A percentile compares a stretch with the other conserved stretches of the same genome.
Conservation (phyloP, 1,140 invertebrate species). For the Sinella curviseta region DNA sequence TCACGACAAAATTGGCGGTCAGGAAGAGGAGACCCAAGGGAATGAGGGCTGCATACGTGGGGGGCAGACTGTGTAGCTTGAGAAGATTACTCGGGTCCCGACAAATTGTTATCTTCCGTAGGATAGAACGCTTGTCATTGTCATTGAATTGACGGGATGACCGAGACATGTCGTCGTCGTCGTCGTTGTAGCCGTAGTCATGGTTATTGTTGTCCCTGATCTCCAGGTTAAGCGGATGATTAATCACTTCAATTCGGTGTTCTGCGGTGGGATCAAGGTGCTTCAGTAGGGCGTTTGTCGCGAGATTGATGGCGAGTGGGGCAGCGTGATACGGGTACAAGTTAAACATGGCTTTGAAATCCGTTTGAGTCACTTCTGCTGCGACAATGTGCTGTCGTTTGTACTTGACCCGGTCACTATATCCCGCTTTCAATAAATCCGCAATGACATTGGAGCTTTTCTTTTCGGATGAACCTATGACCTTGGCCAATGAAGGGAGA, state of each 20-base stretch:
- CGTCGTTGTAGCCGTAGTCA: no score
- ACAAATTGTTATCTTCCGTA: no score
- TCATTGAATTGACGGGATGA: no score
- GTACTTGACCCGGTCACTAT: slow-evolving; percentile 23
- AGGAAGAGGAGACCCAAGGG: no score
- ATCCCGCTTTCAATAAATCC: background rate
- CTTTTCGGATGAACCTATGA: no score
- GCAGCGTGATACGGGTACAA: slow-evolving; percentile 68
- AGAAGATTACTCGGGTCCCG: no score
- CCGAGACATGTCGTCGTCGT: no score
- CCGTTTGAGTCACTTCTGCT: slow-evolving; percentile 31
- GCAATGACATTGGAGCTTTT: background rate
- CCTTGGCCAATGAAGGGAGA: no score
- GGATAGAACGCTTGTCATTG: no score
- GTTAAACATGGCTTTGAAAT: slow-evolving; percentile 55
- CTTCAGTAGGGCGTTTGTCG: slow-evolving; percentile 62
- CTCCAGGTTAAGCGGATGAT: no score
- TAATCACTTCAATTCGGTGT: slow-evolving; percentile 62
- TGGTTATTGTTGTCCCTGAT: no score
- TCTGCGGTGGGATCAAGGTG: slow-evolving; percentile 49
- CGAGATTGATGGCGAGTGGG: slow-evolving; percentile 62
- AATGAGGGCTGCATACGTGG: background rate
- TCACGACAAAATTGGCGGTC: background rate
- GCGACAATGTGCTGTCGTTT: slow-evolving; percentile 44
- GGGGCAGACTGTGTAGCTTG: no score